Evolutionary conservation across 30 jellyfish, hydroid and myxozoan species (phyloP), one percentile per base, ranked within the genome.

Genomic region (Aurelia coerulea): DNA sequence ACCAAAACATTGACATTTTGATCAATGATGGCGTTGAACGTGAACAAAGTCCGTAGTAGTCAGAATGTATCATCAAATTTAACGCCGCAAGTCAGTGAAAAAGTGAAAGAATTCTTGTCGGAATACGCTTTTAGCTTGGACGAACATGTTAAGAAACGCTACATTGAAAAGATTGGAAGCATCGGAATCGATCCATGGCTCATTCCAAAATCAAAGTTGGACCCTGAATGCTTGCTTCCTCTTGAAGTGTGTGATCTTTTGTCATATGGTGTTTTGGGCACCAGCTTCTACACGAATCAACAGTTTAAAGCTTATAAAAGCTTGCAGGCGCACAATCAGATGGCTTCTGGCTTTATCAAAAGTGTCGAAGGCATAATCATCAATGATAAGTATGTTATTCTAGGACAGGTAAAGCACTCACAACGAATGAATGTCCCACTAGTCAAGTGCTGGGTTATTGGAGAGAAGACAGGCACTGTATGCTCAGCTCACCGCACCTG

Each of bases 341-440:
- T 89, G 74, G 94, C 63, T 5, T 85, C 88, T 29, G 89, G 89
- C 32, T 74, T 84, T 85, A 75, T 59, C 31, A 14, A 80, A 51
- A 81, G 92, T 79, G 81, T 89, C 52, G 67, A 68, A 59, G 82
- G 88, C 17, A 32, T 63, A 5, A 39, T 68, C 59, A 87, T 78
- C 12, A 31, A 73, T 54, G 76, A 71, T 68, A 41, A 87, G 37
- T 73, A 73, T 56, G 81, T 53, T n/a, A 80, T 62, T 29, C 3
- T 75, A n/a, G 88, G 89, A 10, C 60, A 85, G 41, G 87, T 60
- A n/a, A 65, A 89, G 73, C 94, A 85, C 46, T 75, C 89, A 50
- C 88, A 85, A 78, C 62, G 94, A 60, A 85, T 85, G 94, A 85
- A 75, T 60, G 89, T 73, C 4, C 89, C 82, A 14, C 87, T 68